Base-by-base conservation (phyloP, 1,140 invertebrate genomes). In the Anagrus nilaparvatae region DNA sequence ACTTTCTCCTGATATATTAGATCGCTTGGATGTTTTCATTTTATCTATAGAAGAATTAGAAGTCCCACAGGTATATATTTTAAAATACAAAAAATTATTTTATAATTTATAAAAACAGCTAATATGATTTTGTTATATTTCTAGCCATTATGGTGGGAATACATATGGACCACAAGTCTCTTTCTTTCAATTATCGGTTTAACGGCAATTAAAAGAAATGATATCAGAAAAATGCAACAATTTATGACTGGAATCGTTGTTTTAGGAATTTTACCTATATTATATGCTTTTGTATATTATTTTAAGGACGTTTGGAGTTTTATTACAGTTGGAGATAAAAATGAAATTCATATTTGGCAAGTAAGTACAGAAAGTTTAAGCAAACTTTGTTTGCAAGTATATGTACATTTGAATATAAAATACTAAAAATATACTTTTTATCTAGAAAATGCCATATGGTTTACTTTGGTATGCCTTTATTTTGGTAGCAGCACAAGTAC, bases 381-480 rank as follows among this genome's bases (percentile, higher is more conserved):
- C n/a, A n/a, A n/a, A n/a, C n/a, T n/a, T n/a, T n/a, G n/a, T n/a
- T n/a, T n/a, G n/a, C n/a, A n/a, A n/a, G 32, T 21, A 18, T 30
- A 10, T 32, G 25, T 16, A 38, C 24, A 32, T 5, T 16, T 33
- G 19, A 13, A 38, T n/a, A 2, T 32, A 32, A 10, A 29, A 25
- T 18, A 17, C 21, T 27, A 10, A 33, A 5, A 17, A 43, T 52
- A 37, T 44, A 42, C 48, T 54, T 56, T 54, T 58, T 38, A 78
- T 76, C 40, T 66, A 92, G 84, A 84, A 81, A 21, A 84, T 88
- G 55, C 92, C 93, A 1, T 89, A 95, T 61, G 89, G 87, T 20
- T 66, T 97, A 14, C 70, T 97, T 41, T 97, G 92, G 92, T 95
- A 93, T 62, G 84, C 80, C 32, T 97, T 96, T 67, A 80, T 96